Percentiles rank a stretch among this genome's conserved stretches.
Conservation (phyloP, 2,797 vertebrate genomes). For the Dendrocincla fuliginosa region DNA sequence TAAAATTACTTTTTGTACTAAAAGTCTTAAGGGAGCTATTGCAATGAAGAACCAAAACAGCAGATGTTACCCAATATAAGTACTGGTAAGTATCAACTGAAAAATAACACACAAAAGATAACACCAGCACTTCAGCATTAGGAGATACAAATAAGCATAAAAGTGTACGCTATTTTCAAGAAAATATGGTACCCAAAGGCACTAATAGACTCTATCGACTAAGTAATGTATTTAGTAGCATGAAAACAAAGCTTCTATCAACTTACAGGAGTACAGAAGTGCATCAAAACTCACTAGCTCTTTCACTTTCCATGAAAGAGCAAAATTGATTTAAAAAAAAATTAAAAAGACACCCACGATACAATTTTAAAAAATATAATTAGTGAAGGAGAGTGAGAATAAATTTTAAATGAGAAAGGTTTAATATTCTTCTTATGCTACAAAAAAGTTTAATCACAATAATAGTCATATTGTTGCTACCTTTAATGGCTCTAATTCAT, state of each 20-base stretch:
- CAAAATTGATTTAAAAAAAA: background rate
- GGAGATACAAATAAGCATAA: conserved; percentile 54
- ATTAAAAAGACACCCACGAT: background rate
- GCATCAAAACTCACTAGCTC: background rate
- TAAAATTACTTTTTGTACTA: conserved; percentile 38
- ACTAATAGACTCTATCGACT: conserved; percentile 33
- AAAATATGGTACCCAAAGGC: conserved; percentile 54
- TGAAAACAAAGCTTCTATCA: conserved; percentile 41
- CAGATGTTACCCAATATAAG: conserved; percentile 48
- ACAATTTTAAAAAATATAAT: background rate
- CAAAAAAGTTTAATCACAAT: background rate
- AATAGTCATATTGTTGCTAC: background rate
- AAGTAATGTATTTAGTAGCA: conserved; percentile 35
- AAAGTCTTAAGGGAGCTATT: conserved; percentile 57
- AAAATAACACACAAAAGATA: conserved; percentile 56
- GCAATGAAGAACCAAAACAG: conserved; percentile 62
- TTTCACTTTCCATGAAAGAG: background rate
- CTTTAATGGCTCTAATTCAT: background rate
- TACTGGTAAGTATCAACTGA: conserved; percentile 42
- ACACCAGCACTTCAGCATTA: conserved; percentile 33
- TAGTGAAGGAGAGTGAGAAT: background rate
- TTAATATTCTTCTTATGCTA: background rate
- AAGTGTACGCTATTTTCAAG: conserved; percentile 43
- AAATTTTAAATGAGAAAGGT: background rate
- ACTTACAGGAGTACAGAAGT: background rate